Base-by-base conservation (phyloP, 2,797 vertebrate species). In the Neosilurus hyrtlii region DNA sequence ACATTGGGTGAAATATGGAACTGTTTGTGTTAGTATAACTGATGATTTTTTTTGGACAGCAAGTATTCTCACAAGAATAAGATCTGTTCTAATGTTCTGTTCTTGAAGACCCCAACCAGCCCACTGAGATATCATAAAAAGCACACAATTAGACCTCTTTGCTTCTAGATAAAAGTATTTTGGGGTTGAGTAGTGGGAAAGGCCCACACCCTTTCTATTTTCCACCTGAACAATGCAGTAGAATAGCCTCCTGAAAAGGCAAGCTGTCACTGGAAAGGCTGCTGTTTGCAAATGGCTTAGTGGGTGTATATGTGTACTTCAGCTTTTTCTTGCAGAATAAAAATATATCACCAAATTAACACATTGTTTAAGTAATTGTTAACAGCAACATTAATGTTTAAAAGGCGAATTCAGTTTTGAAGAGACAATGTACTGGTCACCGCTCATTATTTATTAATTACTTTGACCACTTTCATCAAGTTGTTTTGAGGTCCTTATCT, bases 141-240 rank as follows among this genome's bases (percentile, higher is more conserved):
- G 63, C 74, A 73, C 81, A 81, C 77, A 43, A 86, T 86, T 86
- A 84, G 73, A 82, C 72, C 80, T 81, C 59, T 75, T 77, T 78
- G 43, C 71, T 72, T 22, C 67, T 49, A 51, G 66, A 72, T 85
- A 85, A 85, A 84, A 83, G 80, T 72, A 80, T 84, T 85, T 83
- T 76, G 81, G 24, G n/a, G 67, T 82, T 61, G 82, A 80, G 54
- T 61, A 65, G 59, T 56, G 81, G 71, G 80, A 79, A 79, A 62
- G 57, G 66, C 75, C 77, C 35, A 80, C 70, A 73, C 61, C 62
- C 78, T 49, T 62, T 76, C 65, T 67, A 62, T 83, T 83, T 66
- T 78, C 56, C 54, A 79, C n/a, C 3, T 37, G 61, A 80, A 80
- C 63, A 80, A 80, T 68, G 62, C 24, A 80, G 26, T 80, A 66